Base-by-base conservation (phyloP, 1,140 invertebrate genomes). In the Halesus radiatus region DNA sequence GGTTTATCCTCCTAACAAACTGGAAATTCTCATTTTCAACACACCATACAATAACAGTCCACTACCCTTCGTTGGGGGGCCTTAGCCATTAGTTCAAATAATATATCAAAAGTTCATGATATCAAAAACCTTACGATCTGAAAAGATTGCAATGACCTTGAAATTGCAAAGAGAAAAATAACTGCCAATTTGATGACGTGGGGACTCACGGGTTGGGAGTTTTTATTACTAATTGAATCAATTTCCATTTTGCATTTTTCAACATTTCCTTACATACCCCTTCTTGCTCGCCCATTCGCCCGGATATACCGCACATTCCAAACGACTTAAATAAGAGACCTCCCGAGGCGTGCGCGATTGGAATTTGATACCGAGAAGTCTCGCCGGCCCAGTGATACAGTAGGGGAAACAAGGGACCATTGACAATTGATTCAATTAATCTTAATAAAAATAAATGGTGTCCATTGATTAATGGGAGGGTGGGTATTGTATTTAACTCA, bases 381-480 rank as follows among this genome's bases (percentile, higher is more conserved):
- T 20, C 16, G 13, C 18, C 13, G 37, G 45, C 29, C 54, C 5
- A 60, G 23, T 53, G 58, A 53, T 66, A 37, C 37, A 64, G 16
- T 70, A 52, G 58, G 70, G 72, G 20, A 79, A 75, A 75, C 58
- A 60, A 60, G 29, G 54, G 22, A 22, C 64, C 20, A n/a, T 16
- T 37, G n/a, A 52, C 45, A 50, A 54, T 72, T 76, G 72, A 78
- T 75, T 81, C 80, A 81, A 81, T 81, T 81, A 81, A 81, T 81
- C 80, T 78, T 81, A 81, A 79, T 81, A 81, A 81, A 79, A 81
- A 81, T 68, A 79, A 81, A 81, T 76, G 76, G 70, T 45, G 52
- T 79, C 76, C 29, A 56, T 29, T 72, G 64, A 50, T 53, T n/a
- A 58, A 64, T 72, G 73, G 66, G 15, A 26, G 72, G 60, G 56